Percentiles rank a stretch among this genome's conserved stretches.
These are phyloP conservation scores for Drosophila repleta DNA, from an alignment of 1,140 invertebrate genomes.

Conservation along the genomic window DNA sequence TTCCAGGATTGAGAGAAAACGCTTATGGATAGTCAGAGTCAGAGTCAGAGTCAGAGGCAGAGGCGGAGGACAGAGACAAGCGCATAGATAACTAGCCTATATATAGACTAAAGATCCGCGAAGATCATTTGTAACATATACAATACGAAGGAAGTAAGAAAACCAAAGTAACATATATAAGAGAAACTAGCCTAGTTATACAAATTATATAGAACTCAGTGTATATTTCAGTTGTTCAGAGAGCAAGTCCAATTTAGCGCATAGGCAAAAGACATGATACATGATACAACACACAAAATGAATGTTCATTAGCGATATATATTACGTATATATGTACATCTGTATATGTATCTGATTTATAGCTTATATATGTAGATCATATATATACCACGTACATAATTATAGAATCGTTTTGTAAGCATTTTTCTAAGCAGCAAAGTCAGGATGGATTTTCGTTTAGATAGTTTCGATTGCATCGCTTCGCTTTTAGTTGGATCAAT, in stretches of 20 bases:
- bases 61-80: conserved; percentile 9
- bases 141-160: conserved; percentile 53
- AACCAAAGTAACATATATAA: conserved; percentile 46
- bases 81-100: conserved; percentile 58
- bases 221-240: conserved; percentile 67
- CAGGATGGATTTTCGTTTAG: conserved; percentile 10
- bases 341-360: conserved; percentile 28
- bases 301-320: conserved; percentile 39
- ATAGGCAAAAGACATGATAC: conserved; percentile 20
- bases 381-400: conserved; percentile 22
- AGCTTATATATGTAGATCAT: conserved; percentile 39
- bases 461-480: conserved; percentile 15
- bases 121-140: conserved; percentile 77
- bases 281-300: conserved; percentile 10
- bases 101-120: conserved; percentile 69
- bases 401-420: conserved; percentile 67
- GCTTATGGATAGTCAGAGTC: conserved; percentile 29
- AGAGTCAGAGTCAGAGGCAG: conserved; percentile 1
- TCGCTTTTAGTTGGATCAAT: conserved; percentile 45
- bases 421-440: conserved; percentile 57
- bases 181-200: conserved; percentile 68
- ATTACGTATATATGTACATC: conserved; percentile 24
- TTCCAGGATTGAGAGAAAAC: conserved; percentile 28
- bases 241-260: conserved; percentile 69
- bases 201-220: conserved; percentile 49